Percentiles rank a stretch among this genome's conserved stretches.
phyloP scores from a whole-genome alignment of 1,140 invertebrate genomes.

The Ceratina japonica region DNA sequence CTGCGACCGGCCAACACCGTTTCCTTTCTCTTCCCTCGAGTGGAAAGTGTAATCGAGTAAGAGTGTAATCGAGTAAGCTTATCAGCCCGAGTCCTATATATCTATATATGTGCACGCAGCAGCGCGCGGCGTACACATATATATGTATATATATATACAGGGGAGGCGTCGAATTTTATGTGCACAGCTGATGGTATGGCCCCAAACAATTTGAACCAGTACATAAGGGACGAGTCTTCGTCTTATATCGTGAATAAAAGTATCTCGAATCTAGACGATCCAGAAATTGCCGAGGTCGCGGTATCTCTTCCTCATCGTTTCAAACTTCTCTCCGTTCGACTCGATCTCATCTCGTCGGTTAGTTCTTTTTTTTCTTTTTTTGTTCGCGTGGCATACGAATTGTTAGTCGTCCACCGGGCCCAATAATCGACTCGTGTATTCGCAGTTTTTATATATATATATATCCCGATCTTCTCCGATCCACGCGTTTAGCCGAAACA shows the following conservation, averaged over 20 bases:
- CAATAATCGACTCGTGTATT: not conserved
- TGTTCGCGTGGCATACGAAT: no score
- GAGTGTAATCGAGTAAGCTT: conserved; percentile 28
- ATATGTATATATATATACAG: conserved; percentile 10
- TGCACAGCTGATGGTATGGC: conserved; percentile 77
- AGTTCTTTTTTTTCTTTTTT: not conserved
- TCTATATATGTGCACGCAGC: not conserved
- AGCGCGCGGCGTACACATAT: not conserved
- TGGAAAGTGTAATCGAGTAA: conserved; percentile 16
- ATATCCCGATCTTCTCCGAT: not conserved
- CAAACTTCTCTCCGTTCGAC: conserved; percentile 13
- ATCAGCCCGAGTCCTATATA: conserved; percentile 13
- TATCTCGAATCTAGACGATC: not conserved
- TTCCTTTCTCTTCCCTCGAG: not conserved
- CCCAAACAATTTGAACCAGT: conserved; percentile 61
- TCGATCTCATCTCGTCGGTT: not conserved
- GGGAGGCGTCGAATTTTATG: conserved; percentile 64
- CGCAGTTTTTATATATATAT: no score
- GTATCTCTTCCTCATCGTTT: conserved; percentile 22
- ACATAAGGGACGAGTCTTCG: conserved; percentile 33
- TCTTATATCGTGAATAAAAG: conserved; percentile 51
- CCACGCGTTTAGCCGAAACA: no score
- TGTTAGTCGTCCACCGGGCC: not conserved
- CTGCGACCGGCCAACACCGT: conserved; percentile 5
- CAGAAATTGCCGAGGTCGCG: conserved; percentile 22